phyloP scores from a whole-genome alignment of 2,113 vertebrate genomes.

The Lontra canadensis region DNA sequence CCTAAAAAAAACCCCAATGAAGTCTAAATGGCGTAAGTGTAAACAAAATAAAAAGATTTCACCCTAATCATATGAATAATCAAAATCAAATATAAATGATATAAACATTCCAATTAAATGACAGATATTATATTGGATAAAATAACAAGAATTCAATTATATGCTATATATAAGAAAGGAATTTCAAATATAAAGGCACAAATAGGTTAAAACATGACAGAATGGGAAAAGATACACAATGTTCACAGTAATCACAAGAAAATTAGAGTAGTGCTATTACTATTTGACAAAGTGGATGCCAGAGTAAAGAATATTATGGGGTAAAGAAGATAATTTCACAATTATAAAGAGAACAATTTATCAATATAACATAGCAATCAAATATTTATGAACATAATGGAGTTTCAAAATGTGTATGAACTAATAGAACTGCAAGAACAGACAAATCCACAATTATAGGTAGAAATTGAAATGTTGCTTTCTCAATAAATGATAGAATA shows the following conservation, averaged over 20 bases:
- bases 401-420: background rate
- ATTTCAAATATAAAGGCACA: background rate
- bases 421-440: background rate
- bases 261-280: background rate
- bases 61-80: background rate
- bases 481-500: background rate
- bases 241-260: background rate
- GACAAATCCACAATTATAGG: background rate
- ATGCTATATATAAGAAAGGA: background rate
- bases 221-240: background rate
- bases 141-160: background rate
- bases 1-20: background rate
- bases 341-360: background rate
- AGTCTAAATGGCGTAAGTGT: background rate
- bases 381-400: background rate
- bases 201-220: background rate
- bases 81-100: background rate
- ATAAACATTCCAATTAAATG: background rate
- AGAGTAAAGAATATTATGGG: background rate
- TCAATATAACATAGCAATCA: background rate
- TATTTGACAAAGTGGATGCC: background rate
- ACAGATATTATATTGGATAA: background rate
- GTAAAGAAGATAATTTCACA: background rate
- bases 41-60: background rate
- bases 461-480: background rate